These are phyloP conservation scores for Gulo gulo DNA, from an alignment of 2,113 vertebrate genomes.

Conservation along the genomic window DNA sequence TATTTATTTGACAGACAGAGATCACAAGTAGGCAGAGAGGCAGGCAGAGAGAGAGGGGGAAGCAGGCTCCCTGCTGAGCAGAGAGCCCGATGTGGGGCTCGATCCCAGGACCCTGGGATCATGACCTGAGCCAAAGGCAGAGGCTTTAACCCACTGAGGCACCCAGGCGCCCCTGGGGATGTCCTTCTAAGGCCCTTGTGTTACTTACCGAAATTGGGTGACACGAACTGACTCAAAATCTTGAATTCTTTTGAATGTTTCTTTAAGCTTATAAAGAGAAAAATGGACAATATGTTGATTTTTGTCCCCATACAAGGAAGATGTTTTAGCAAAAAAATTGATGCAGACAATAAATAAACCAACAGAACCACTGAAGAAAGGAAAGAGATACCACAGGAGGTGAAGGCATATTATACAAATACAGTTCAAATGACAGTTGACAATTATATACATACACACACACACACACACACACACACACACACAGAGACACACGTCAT, in stretches of 20 bases:
- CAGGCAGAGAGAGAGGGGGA: too few species aligned
- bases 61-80: too few species aligned
- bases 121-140: too few species aligned
- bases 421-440: background rate
- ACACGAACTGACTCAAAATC: conserved; percentile 71
- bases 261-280: conserved; percentile 66
- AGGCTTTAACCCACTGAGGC: background rate
- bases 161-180: background rate
- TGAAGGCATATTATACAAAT: background rate
- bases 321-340: background rate
- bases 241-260: conserved; percentile 52
- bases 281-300: conserved; percentile 21
- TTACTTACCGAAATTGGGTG: conserved; percentile 75
- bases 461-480: background rate
- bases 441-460: background rate
- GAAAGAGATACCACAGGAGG: background rate
- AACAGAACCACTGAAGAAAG: background rate
- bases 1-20: too few species aligned
- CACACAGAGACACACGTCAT: background rate
- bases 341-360: background rate
- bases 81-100: too few species aligned
- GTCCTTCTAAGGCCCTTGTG: background rate
- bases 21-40: too few species aligned
- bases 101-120: too few species aligned
- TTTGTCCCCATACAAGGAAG: background rate